Evolutionary conservation across 2,888 invertebrate genomes (phyloP).

Genomic region (Hyppa rectilinea): DNA sequence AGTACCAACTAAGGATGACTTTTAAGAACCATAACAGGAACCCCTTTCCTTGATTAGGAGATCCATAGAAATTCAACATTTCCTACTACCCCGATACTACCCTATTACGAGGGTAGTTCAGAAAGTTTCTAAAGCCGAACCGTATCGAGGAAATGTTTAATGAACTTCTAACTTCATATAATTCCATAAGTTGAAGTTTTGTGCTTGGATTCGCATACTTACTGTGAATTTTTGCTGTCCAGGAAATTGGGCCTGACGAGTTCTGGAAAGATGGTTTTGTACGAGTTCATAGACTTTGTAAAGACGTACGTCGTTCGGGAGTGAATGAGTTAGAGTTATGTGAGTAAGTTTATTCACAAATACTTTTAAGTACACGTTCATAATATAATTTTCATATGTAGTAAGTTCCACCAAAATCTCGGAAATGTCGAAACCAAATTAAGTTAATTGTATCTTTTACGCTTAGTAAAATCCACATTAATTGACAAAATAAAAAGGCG

Average conservation of each 20-base stretch:
- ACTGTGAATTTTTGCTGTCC: slow-evolving; percentile 50
- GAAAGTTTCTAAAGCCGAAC: slow-evolving; percentile 60
- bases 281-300: slow-evolving; percentile 14
- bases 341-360: not conserved
- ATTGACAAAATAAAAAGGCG: not conserved
- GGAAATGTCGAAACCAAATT: not conserved
- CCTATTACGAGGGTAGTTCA: slow-evolving; percentile 56
- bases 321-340: not conserved
- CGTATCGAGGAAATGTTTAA: slow-evolving; percentile 65
- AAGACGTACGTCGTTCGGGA: not conserved
- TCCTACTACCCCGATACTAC: slow-evolving; percentile 49
- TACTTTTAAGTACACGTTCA: too few relatives aligned
- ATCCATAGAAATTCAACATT: slow-evolving; percentile 57
- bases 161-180: slow-evolving; percentile 65
- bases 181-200: slow-evolving; percentile 58
- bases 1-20: not conserved
- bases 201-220: slow-evolving; percentile 34
- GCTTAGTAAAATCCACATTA: not conserved
- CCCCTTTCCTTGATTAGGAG: slow-evolving; percentile 5
- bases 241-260: slow-evolving; percentile 44
- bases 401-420: not conserved
- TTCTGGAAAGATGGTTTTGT: slow-evolving; percentile 20
- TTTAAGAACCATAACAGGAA: not conserved
- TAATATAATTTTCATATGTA: not conserved
- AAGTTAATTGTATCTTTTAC: too few relatives aligned